Evolutionary conservation across 2,113 vertebrate genomes (phyloP).

Genomic region (Triplophysa tibetana): DNA sequence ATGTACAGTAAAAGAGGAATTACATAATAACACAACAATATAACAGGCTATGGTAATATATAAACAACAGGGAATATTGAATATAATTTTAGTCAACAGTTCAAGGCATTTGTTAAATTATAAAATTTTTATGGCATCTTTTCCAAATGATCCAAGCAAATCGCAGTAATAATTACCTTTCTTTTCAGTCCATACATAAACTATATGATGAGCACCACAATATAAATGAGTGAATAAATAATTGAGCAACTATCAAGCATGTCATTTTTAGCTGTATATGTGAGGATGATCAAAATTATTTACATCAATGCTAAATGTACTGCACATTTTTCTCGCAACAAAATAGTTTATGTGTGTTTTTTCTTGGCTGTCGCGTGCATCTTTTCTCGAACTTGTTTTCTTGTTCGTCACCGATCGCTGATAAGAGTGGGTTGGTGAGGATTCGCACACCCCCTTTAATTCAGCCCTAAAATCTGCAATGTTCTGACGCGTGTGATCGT

Average conservation of each 20-base stretch:
- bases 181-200: background rate
- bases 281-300: background rate
- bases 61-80: background rate
- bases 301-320: background rate
- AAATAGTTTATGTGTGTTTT: background rate
- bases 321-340: background rate
- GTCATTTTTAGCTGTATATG: too few species aligned
- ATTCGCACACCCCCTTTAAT: constrained; percentile 49
- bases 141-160: background rate
- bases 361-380: background rate
- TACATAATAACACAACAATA: background rate
- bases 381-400: background rate
- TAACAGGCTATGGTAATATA: background rate
- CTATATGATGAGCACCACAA: background rate
- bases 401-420: background rate
- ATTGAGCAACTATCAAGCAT: background rate
- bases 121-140: background rate
- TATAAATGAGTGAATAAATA: background rate
- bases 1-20: background rate
- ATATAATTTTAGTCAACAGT: background rate
- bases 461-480: constrained; percentile 58
- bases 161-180: background rate
- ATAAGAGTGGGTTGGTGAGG: background rate
- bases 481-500: constrained; percentile 65
- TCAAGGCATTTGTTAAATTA: background rate